Evolutionary conservation across 2,113 vertebrate species (phyloP), one percentile per base, ranked within the genome.

Genomic region (Hydrolagus affinis): DNA sequence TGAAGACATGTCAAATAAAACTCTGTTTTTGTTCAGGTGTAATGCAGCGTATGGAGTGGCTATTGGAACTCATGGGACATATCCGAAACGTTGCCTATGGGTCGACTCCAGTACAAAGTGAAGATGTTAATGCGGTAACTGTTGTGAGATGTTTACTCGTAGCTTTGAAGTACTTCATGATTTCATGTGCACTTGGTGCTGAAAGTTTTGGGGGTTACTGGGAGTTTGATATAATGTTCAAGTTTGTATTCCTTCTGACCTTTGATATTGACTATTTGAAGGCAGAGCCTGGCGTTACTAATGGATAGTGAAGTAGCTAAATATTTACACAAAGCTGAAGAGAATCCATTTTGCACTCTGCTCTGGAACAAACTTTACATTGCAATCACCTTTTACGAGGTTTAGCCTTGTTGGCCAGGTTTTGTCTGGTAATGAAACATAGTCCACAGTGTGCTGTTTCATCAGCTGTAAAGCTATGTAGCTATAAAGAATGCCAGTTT

Each of bases 41-140:
- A 14, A 71, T 92, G 57, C 96, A 94, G 88, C 94, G 96, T 88
- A 90, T 96, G 94, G 94, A 98, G 66, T 99, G 98, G 97, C 92
- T 99, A 12, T 90, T 98, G 88, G 95, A 99, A 87, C 88, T 99
- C 85, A 99, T 98, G 95, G 96, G 96, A 74, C 94, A 95, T 85
- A 94, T 96, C 68, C 93, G 95, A 88, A 98, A 94, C 17, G 85
- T 95, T 28, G 93, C 93, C 0, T 93, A 94, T 21, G 93, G 93
- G 44, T 89, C 94, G 60, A 87, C 87, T 0, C 0, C 89, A 0
- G 60, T 93, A 80, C 30, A 90, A n/a, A 92, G 91, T 70, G 88
- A 88, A 56, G 66, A 91, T 87, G 86, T 89, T 19, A 90, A 90
- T 83, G 87, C 94, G 97, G 98, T 98, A 93, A 0, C 57, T 86